A percentile compares a stretch with the other conserved stretches of the same genome.
Conservation (phyloP, 2,113 vertebrate species). For the Bothrops jararaca region DNA sequence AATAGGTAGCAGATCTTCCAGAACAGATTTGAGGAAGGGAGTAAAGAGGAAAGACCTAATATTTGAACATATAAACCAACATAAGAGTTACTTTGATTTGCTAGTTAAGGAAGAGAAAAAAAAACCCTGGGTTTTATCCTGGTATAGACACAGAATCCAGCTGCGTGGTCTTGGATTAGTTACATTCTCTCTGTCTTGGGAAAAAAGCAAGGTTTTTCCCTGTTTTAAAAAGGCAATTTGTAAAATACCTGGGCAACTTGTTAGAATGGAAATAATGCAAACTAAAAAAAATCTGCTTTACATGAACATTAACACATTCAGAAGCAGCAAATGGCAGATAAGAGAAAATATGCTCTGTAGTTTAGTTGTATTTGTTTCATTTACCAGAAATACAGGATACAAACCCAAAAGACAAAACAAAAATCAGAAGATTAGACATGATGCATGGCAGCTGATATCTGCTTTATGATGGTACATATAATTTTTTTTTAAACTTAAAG, state of each 20-base stretch:
- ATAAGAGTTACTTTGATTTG: not conserved
- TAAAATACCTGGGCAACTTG: not conserved
- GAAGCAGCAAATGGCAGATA: not conserved
- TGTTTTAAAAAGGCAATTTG: not conserved
- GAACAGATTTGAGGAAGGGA: not conserved
- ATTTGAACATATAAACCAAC: not conserved
- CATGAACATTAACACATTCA: constrained; percentile 18
- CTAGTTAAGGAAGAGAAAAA: not conserved
- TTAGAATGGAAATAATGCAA: not conserved
- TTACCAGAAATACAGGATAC: not conserved
- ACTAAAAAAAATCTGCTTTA: not conserved
- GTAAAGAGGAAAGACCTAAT: not conserved
- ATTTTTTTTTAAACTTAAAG: no score
- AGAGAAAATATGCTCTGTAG: not conserved
- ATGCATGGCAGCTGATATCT: not conserved
- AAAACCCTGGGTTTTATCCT: not conserved
- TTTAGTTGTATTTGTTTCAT: constrained; percentile 14
- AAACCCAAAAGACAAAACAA: not conserved
- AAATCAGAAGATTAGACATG: not conserved
- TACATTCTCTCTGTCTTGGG: not conserved
- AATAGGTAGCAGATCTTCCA: not conserved
- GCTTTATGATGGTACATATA: not conserved
- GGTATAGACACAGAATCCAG: not conserved
- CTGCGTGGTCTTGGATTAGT: not conserved
- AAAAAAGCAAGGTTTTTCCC: not conserved